These are phyloP conservation scores for Mastomys coucha DNA, from an alignment of 2,113 vertebrate genomes.

Conservation along the genomic window DNA sequence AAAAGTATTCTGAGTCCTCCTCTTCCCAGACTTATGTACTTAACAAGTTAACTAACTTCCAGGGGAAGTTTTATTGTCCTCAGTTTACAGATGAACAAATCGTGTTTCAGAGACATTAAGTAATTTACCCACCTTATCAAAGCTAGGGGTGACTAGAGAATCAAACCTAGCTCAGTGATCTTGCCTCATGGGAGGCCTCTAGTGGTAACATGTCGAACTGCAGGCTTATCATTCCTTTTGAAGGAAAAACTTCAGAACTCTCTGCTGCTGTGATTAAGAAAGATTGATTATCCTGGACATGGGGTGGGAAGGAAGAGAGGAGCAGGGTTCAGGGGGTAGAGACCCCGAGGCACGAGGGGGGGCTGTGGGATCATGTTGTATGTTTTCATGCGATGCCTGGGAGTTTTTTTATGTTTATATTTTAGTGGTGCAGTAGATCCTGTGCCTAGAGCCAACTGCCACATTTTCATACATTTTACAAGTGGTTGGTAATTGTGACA, in stretches of 20 bases:
- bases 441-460: not conserved
- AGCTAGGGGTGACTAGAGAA: not conserved
- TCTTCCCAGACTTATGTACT: not conserved
- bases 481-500: not conserved
- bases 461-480: not conserved
- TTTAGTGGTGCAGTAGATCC: not conserved
- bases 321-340: no score
- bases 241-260: not conserved
- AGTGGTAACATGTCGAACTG: not conserved
- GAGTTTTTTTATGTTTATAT: not conserved
- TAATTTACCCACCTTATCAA: not conserved
- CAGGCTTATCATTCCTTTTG: not conserved
- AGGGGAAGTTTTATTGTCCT: not conserved
- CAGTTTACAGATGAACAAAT: not conserved
- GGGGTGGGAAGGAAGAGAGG: not conserved
- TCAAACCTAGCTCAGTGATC: not conserved
- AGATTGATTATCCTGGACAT: not conserved
- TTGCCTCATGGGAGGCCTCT: constrained; percentile 21
- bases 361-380: not conserved
- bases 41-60: not conserved
- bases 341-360: rapidly evolving
- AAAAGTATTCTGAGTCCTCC: not conserved
- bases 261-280: not conserved
- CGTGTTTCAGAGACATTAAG: not conserved
- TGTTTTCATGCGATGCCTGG: not conserved